Conservation (phyloP, 2,113 vertebrate genomes). For the Alces alces region DNA sequence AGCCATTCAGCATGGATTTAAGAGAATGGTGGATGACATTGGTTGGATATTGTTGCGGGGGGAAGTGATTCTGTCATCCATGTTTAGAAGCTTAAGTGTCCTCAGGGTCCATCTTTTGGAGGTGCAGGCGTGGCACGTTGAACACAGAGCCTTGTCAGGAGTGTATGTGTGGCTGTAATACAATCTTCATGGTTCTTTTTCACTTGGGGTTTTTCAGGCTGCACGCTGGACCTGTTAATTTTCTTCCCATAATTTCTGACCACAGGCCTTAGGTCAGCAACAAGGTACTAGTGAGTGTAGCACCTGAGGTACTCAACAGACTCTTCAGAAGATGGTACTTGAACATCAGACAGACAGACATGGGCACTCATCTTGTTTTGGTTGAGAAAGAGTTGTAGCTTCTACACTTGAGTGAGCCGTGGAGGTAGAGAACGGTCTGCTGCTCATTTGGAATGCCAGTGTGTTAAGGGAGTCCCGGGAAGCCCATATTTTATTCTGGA, state of each 20-base stretch:
- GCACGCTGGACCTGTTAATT: accelerated
- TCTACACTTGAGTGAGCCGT: neutral
- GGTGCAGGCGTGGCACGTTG: accelerated
- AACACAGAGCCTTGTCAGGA: neutral
- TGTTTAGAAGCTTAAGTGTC: neutral
- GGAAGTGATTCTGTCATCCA: neutral
- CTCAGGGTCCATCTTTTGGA: neutral
- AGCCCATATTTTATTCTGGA: neutral
- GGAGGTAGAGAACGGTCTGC: too few species aligned
- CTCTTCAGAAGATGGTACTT: neutral
- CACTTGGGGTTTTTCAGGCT: neutral
- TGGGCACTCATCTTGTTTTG: neutral
- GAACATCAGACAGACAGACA: neutral
- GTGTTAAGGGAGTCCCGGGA: too few species aligned
- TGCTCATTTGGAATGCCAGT: neutral
- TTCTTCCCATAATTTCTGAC: neutral
- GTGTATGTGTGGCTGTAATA: neutral
- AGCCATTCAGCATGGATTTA: neutral
- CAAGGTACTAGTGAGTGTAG: neutral
- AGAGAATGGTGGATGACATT: neutral
- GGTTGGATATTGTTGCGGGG: neutral
- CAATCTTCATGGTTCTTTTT: neutral
- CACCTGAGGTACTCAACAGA: neutral
- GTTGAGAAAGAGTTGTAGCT: neutral
- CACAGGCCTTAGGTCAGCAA: neutral